phyloP scores from a whole-genome alignment of 2,797 vertebrate species.

The Eulemur rubriventer region DNA sequence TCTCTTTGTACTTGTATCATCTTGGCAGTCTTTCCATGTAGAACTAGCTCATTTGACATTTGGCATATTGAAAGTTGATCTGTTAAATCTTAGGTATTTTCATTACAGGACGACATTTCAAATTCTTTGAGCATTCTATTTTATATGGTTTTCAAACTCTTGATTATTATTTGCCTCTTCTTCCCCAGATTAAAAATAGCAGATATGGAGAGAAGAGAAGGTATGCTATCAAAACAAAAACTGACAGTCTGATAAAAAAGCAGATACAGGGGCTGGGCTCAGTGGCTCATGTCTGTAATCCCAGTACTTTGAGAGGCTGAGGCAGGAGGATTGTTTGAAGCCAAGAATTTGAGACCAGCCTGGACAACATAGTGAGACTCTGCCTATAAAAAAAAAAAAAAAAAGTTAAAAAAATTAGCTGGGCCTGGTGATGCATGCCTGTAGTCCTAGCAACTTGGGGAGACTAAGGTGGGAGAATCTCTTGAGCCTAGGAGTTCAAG shows the following conservation, averaged over 20 bases:
- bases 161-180: not conserved
- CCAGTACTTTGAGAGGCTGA: not conserved
- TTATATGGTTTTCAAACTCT: not conserved
- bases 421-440: not conserved
- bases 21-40: slow-evolving; percentile 9
- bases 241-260: not conserved
- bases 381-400: not conserved
- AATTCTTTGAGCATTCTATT: not conserved
- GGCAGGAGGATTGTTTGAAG: not conserved
- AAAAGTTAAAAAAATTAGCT: not conserved
- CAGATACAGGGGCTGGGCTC: not conserved
- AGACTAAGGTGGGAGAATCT: not conserved
- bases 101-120: not conserved
- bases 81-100: not conserved
- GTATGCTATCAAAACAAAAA: not conserved
- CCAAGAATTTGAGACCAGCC: not conserved
- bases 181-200: not conserved
- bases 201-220: not conserved
- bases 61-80: not conserved
- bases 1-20: not conserved
- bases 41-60: not conserved
- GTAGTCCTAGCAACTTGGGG: not conserved
- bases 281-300: not conserved
- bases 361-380: not conserved
- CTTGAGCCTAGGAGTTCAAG: not conserved